phyloP scores from a whole-genome alignment of 2,113 vertebrate species.

The Casuarius casuarius region DNA sequence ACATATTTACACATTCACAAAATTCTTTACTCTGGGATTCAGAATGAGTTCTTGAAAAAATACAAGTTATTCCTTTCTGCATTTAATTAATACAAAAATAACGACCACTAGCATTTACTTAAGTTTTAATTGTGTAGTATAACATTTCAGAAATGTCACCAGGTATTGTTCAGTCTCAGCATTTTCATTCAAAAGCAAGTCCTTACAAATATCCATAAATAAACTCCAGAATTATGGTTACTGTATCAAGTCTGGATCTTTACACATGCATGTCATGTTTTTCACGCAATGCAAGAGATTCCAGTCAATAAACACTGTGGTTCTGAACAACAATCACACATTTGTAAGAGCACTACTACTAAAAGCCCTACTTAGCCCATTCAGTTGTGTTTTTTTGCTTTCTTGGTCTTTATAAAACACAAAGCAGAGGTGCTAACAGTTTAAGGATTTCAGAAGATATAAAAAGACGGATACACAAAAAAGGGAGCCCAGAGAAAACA shows the following conservation, averaged over 20 bases:
- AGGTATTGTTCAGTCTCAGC: neutral
- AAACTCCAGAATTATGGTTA: neutral
- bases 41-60: neutral
- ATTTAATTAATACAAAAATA: neutral
- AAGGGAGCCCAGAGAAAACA: neutral
- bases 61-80: neutral
- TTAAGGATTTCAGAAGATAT: neutral
- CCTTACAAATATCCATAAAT: neutral
- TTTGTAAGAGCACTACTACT: neutral
- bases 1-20: neutral
- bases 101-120: neutral
- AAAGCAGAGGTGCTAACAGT: neutral
- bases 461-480: neutral
- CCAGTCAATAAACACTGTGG: neutral
- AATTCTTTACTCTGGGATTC: neutral
- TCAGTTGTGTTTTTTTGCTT: neutral
- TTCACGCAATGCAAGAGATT: neutral
- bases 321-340: neutral
- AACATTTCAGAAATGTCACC: neutral
- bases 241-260: neutral
- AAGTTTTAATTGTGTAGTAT: neutral
- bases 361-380: neutral
- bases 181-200: neutral
- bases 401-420: neutral
- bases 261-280: neutral